phyloP scores from a whole-genome alignment of 2,797 vertebrate genomes.

The Melanogrammus aeglefinus region DNA sequence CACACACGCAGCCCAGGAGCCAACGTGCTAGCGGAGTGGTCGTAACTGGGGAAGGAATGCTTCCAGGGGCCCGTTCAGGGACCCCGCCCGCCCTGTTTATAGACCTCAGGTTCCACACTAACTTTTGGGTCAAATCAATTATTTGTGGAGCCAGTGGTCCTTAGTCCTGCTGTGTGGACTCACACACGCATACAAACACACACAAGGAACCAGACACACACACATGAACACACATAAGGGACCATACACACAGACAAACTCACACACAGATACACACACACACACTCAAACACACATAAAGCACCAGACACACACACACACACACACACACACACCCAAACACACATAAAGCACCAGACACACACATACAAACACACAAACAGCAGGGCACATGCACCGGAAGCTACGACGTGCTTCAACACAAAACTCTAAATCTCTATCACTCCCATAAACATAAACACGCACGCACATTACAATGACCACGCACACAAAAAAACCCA shows the following conservation, averaged over 20 bases:
- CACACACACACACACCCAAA: not conserved
- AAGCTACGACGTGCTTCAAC: not conserved
- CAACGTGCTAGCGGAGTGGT: not conserved
- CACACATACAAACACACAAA: not conserved
- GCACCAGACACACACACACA: conserved; percentile 9
- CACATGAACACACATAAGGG: not conserved
- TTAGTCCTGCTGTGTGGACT: conserved; percentile 8
- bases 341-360: not conserved
- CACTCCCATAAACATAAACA: conserved; percentile 21
- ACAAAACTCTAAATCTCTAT: not conserved
- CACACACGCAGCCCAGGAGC: not conserved
- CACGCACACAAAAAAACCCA: not conserved
- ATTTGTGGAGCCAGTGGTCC: conserved; percentile 16
- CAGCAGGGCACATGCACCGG: not conserved
- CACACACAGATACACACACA: not conserved
- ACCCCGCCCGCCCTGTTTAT: not conserved
- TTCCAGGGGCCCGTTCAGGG: not conserved
- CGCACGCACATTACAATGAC: not conserved
- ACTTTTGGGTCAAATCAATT: conserved; percentile 20
- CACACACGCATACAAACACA: conserved; percentile 13
- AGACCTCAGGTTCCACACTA: conserved; percentile 3
- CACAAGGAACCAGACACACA: not conserved
- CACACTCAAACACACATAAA: conserved; percentile 3
- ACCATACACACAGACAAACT: not conserved
- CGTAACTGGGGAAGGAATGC: not conserved